phyloP scores from a whole-genome alignment of 2,888 invertebrate species.

The Drosophila yooni region DNA sequence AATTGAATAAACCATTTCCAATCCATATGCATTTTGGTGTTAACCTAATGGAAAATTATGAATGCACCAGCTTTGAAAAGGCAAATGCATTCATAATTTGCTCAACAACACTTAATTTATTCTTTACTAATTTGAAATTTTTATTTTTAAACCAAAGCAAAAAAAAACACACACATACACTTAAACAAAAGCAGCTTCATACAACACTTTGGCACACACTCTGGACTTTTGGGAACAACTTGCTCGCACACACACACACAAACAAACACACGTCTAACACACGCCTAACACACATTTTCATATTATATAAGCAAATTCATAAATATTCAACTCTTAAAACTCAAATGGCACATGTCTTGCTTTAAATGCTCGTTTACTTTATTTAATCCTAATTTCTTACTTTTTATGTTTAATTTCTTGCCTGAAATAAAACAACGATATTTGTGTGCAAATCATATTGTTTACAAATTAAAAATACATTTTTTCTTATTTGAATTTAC shows the following conservation, averaged over 20 bases:
- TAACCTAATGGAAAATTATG: slow-evolving; percentile 33
- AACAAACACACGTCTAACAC: slow-evolving; percentile 17
- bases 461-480: slow-evolving; percentile 22
- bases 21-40: slow-evolving; percentile 13
- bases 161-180: slow-evolving; percentile 7
- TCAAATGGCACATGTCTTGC: slow-evolving; percentile 51
- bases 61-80: slow-evolving; percentile 14
- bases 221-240: slow-evolving; percentile 70
- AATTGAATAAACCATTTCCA: not conserved
- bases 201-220: slow-evolving; percentile 50
- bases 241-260: slow-evolving; percentile 39
- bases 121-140: slow-evolving; percentile 66
- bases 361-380: slow-evolving; percentile 21
- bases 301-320: slow-evolving; percentile 18
- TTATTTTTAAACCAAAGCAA: slow-evolving; percentile 66
- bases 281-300: slow-evolving; percentile 42
- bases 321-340: slow-evolving; percentile 34
- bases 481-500: slow-evolving; percentile 32
- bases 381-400: slow-evolving; percentile 10
- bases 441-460: slow-evolving; percentile 58
- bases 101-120: slow-evolving; percentile 19
- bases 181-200: slow-evolving; percentile 32
- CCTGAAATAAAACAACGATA: slow-evolving; percentile 60
- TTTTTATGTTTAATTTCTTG: slow-evolving; percentile 37
- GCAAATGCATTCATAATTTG: slow-evolving; percentile 29